A percentile compares a stretch with the other conserved stretches of the same genome.
phyloP scores from a whole-genome alignment of 2,797 vertebrate species.

The Cetoscarus ocellatus region DNA sequence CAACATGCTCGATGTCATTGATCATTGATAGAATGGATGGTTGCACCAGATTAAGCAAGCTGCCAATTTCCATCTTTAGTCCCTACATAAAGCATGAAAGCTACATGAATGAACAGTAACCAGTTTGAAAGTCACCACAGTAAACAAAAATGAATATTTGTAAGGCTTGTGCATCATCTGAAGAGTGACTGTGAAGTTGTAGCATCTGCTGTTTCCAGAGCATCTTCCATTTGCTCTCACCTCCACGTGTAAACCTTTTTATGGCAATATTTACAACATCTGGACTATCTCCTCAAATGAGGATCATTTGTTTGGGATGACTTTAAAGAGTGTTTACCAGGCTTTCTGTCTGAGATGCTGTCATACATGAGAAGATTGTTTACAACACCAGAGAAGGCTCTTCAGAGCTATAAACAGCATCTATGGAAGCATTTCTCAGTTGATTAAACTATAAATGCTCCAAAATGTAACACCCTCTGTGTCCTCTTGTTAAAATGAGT shows the following conservation, averaged over 20 bases:
- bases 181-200: conserved; percentile 13
- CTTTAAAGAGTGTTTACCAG: conserved; percentile 54
- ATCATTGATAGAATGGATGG: too few species aligned
- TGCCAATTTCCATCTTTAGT: too few species aligned
- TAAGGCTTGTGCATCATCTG: conserved; percentile 32
- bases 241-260: conserved; percentile 69
- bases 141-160: conserved; percentile 37
- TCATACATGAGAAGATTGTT: conserved; percentile 53
- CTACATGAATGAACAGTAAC: conserved; percentile 32
- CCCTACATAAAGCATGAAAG: neutral
- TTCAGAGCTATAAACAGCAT: conserved; percentile 34
- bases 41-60: too few species aligned
- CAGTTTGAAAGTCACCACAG: conserved; percentile 14
- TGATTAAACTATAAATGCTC: conserved; percentile 45
- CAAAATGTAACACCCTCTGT: conserved; percentile 34
- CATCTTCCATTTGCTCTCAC: conserved; percentile 67
- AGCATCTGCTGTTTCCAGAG: conserved; percentile 24
- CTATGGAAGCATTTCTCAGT: conserved; percentile 45
- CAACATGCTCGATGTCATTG: too few species aligned
- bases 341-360: conserved; percentile 52
- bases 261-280: conserved; percentile 74
- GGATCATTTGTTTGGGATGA: conserved; percentile 50
- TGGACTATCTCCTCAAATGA: conserved; percentile 32
- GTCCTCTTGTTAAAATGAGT: conserved; percentile 31
- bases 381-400: conserved; percentile 49